phyloP scores from a whole-genome alignment of 2,888 invertebrate species.

The Orthonevra nobilis region DNA sequence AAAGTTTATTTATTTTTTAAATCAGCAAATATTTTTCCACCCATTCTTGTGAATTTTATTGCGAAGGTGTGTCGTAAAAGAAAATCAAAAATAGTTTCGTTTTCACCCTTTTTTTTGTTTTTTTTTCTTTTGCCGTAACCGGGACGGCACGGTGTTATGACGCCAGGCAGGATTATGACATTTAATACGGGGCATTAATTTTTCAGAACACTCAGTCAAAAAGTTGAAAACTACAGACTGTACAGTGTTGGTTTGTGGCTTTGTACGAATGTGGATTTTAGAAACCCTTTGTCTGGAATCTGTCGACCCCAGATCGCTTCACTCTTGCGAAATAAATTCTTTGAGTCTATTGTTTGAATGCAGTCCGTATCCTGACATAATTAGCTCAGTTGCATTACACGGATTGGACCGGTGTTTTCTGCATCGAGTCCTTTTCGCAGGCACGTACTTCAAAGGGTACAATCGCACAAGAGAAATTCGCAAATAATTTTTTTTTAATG shows the following conservation, averaged over 20 bases:
- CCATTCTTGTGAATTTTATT: slow-evolving; percentile 45
- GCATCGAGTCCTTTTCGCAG: slow-evolving; percentile 33
- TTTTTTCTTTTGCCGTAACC: too few relatives aligned
- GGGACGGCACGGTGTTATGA: slow-evolving; percentile 41
- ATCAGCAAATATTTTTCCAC: slow-evolving; percentile 59
- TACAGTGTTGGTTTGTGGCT: slow-evolving; percentile 39
- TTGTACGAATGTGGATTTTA: slow-evolving; percentile 20
- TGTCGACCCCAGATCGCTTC: not conserved
- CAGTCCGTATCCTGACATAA: slow-evolving; percentile 38
- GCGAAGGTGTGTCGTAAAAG: slow-evolving; percentile 58
- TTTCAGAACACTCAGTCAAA: slow-evolving; percentile 34
- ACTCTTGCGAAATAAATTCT: not conserved
- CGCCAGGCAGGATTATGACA: slow-evolving; percentile 60
- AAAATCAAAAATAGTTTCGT: slow-evolving; percentile 28
- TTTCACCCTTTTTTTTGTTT: slow-evolving; percentile 46
- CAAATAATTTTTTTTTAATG: too few relatives aligned
- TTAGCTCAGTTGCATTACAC: slow-evolving; percentile 52
- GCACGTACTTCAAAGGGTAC: not conserved
- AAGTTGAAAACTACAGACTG: slow-evolving; percentile 45
- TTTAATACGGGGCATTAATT: slow-evolving; percentile 58
- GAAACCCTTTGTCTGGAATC: slow-evolving; percentile 4
- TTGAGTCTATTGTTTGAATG: slow-evolving; percentile 39
- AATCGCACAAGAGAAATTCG: not conserved
- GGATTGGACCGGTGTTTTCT: slow-evolving; percentile 31
- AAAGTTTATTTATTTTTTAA: slow-evolving; percentile 27